Conservation (phyloP, 2,113 vertebrate species). For the Oceanites oceanicus region DNA sequence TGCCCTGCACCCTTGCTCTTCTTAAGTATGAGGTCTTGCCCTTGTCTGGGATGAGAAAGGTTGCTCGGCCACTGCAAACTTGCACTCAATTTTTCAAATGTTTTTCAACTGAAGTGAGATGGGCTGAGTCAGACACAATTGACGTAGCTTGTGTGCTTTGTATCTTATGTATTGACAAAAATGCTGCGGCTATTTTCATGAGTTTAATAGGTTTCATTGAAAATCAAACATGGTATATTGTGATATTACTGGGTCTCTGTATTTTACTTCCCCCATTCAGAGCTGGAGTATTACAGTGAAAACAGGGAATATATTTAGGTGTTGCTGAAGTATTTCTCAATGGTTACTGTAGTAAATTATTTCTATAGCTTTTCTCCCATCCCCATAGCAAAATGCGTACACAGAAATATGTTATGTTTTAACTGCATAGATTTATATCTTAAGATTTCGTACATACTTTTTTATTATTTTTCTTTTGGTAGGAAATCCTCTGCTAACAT, state of each 20-base stretch:
- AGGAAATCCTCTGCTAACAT: neutral
- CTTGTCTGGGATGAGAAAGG: neutral
- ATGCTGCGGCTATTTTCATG: neutral
- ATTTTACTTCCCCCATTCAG: neutral
- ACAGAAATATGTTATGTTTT: neutral
- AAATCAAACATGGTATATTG: neutral
- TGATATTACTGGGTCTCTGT: neutral
- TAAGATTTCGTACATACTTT: neutral
- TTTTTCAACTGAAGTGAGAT: neutral
- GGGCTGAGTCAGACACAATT: neutral
- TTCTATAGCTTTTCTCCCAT: neutral
- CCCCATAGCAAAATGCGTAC: neutral
- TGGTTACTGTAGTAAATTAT: neutral
- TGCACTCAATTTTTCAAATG: neutral
- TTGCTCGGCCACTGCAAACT: neutral
- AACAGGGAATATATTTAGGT: neutral
- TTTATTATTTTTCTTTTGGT: neutral
- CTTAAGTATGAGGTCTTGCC: neutral
- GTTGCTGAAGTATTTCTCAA: neutral
- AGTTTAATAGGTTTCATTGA: neutral
- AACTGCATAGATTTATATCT: neutral
- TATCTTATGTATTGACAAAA: neutral
- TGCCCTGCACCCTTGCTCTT: neutral
- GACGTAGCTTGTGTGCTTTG: neutral
- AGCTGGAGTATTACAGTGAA: neutral